phyloP scores from a whole-genome alignment of 2,113 vertebrate genomes.

The Acrocephalus arundinaceus region DNA sequence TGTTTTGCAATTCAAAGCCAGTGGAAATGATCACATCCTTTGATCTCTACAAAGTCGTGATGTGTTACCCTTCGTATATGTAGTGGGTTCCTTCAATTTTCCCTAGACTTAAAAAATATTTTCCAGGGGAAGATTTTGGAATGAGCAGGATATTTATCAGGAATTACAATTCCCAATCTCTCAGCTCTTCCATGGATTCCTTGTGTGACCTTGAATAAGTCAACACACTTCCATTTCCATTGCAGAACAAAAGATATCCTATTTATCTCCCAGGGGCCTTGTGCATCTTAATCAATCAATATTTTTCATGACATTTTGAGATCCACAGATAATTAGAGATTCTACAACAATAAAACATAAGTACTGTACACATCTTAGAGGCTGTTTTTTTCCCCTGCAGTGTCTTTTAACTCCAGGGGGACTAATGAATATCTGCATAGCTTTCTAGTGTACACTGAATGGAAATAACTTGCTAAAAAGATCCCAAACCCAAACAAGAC shows the following conservation, averaged over 20 bases:
- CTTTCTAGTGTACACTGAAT: background rate
- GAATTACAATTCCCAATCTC: background rate
- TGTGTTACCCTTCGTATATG: background rate
- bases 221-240: background rate
- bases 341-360: background rate
- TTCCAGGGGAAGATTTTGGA: background rate
- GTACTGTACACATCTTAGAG: background rate
- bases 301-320: conserved; percentile 11
- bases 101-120: background rate
- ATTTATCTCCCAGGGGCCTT: background rate
- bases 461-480: background rate
- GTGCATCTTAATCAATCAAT: conserved; percentile 28
- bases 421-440: background rate
- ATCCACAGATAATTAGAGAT: conserved; percentile 14
- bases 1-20: background rate
- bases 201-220: background rate
- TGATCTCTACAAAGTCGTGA: background rate
- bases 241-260: background rate
- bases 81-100: background rate
- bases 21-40: background rate
- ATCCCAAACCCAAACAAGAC: background rate
- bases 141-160: background rate
- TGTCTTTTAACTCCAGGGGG: background rate
- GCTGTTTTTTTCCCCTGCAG: background rate
- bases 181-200: background rate